These are phyloP conservation scores for Cyphomyrmex costatus DNA, from an alignment of 1,140 invertebrate genomes.

Conservation along the genomic window DNA sequence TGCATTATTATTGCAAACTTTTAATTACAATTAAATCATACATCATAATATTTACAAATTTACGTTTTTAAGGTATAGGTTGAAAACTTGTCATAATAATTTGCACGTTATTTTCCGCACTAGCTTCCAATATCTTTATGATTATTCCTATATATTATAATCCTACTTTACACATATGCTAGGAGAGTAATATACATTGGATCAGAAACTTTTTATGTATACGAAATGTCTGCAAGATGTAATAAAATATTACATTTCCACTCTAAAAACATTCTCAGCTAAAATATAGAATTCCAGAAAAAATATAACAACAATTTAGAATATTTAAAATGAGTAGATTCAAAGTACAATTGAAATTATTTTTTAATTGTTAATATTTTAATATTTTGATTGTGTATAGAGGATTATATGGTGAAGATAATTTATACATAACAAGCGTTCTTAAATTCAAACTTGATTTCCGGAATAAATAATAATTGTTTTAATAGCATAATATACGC, in stretches of 20 bases:
- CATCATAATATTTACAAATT: too few species aligned
- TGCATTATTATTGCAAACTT: too few species aligned
- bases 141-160: too few species aligned
- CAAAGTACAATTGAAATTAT: neutral
- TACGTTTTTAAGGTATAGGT: too few species aligned
- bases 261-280: neutral
- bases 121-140: too few species aligned
- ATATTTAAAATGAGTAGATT: neutral
- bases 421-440: conserved; percentile 27
- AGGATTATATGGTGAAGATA: too few species aligned
- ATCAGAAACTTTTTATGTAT: too few species aligned
- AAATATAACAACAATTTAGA: neutral
- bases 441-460: conserved; percentile 17
- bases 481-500: neutral
- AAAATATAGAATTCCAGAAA: neutral
- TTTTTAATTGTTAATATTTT: neutral
- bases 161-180: too few species aligned
- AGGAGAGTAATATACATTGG: too few species aligned
- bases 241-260: neutral
- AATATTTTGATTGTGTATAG: neutral
- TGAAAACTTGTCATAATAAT: too few species aligned
- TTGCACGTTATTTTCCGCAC: too few species aligned
- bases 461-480: neutral
- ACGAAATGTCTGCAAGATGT: neutral
- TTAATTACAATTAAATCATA: too few species aligned